phyloP scores from a whole-genome alignment of 2,113 vertebrate genomes.

The Nothobranchius furzeri region DNA sequence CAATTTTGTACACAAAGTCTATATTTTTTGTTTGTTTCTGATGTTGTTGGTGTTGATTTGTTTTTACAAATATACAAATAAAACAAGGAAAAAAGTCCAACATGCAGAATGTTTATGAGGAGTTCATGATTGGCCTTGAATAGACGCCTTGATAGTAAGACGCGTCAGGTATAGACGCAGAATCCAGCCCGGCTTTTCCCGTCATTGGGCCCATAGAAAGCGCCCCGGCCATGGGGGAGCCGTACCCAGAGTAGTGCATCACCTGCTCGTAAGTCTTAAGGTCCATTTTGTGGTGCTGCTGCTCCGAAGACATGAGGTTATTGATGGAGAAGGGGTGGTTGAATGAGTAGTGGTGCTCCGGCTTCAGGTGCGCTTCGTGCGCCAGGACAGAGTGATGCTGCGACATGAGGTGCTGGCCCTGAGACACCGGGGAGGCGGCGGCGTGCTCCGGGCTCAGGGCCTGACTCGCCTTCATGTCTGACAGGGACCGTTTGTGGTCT shows the following conservation, averaged over 20 bases:
- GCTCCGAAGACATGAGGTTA: slow-evolving; percentile 98
- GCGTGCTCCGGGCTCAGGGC: slow-evolving; percentile 87
- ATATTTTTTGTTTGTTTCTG: slow-evolving; percentile 62
- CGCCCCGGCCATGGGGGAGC: slow-evolving; percentile 91
- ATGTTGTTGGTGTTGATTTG: slow-evolving; percentile 55
- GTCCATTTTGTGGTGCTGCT: slow-evolving; percentile 99
- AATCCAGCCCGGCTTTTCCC: slow-evolving; percentile 91
- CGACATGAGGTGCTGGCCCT: slow-evolving; percentile 89
- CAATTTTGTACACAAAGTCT: slow-evolving; percentile 82
- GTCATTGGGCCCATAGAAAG: slow-evolving; percentile 94
- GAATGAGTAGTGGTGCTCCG: slow-evolving; percentile 98
- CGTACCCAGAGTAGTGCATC: slow-evolving; percentile 96
- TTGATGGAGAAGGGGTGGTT: slow-evolving; percentile 99
- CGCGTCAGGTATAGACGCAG: slow-evolving; percentile 89
- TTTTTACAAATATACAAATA: slow-evolving; percentile 84
- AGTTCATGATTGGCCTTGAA: slow-evolving; percentile 98
- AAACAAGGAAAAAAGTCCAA: slow-evolving; percentile 61
- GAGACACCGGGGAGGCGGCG: slow-evolving; percentile 80
- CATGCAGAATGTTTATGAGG: slow-evolving; percentile 80
- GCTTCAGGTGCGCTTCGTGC: slow-evolving; percentile 95
- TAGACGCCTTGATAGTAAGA: slow-evolving; percentile 97
- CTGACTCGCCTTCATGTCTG: slow-evolving; percentile 81
- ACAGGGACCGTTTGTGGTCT: slow-evolving; percentile 88
- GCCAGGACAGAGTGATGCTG: slow-evolving; percentile 88
- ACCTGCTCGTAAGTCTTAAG: slow-evolving; percentile 98